phyloP scores from a whole-genome alignment of 1,140 invertebrate genomes.

The Heliconius congener region DNA sequence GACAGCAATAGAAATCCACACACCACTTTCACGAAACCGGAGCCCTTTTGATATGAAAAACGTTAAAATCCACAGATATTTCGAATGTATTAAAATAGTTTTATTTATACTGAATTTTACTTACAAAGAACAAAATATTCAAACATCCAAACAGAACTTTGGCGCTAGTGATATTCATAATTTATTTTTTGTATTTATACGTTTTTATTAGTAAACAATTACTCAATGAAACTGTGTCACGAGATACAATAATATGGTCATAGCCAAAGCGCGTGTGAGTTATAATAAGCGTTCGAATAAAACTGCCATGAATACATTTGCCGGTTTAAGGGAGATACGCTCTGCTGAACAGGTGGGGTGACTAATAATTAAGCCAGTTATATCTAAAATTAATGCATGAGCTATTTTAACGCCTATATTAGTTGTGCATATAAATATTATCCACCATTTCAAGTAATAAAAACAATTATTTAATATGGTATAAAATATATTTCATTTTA shows the following conservation, averaged over 20 bases:
- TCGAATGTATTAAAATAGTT: neutral
- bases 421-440: neutral
- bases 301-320: constrained; percentile 71
- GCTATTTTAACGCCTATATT: constrained; percentile 44
- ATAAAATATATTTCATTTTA: constrained; percentile 23
- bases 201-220: constrained; percentile 49
- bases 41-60: constrained; percentile 78
- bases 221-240: constrained; percentile 42
- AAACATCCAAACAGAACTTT: constrained; percentile 76
- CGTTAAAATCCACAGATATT: neutral
- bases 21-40: constrained; percentile 86
- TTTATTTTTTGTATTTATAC: constrained; percentile 27
- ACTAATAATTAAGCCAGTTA: constrained; percentile 79
- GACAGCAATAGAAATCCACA: constrained; percentile 87
- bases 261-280: constrained; percentile 28
- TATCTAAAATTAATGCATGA: constrained; percentile 75
- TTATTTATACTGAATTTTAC: constrained; percentile 37
- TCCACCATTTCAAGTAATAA: neutral
- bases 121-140: constrained; percentile 78
- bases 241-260: constrained; percentile 36
- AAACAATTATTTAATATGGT: neutral
- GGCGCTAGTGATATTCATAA: constrained; percentile 62
- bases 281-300: constrained; percentile 59
- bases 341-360: constrained; percentile 80
- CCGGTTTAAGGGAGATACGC: constrained; percentile 80